Evolutionary conservation across 1,140 invertebrate species (phyloP).

Genomic region (Meloidogyne chitwoodi): DNA sequence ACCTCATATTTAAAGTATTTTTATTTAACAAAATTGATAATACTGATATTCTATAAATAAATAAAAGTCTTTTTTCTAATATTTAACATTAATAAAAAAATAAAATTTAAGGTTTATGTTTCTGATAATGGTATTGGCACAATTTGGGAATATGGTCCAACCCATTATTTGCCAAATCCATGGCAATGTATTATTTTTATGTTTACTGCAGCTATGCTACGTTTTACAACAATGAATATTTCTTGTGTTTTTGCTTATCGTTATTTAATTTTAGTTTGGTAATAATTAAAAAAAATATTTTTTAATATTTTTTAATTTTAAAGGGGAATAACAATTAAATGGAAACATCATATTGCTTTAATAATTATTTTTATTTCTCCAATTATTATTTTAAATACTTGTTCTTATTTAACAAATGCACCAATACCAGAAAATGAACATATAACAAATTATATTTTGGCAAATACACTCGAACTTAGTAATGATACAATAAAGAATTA

Average conservation of each 20-base stretch:
- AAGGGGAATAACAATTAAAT: background rate
- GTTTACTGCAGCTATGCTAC: conserved; percentile 20
- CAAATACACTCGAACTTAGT: background rate
- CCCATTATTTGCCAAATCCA: conserved; percentile 7
- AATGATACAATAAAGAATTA: background rate
- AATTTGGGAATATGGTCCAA: background rate
- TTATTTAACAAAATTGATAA: too few relatives aligned
- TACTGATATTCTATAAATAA: too few relatives aligned
- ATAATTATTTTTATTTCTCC: background rate
- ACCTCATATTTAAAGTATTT: too few relatives aligned
- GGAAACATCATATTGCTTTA: background rate
- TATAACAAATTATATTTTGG: background rate
- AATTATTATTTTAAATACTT: background rate
- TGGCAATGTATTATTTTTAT: conserved; percentile 2
- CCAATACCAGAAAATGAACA: background rate
- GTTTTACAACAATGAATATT: conserved; percentile 11
- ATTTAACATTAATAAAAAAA: background rate
- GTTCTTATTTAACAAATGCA: background rate
- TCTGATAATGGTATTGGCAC: conserved; percentile 5
- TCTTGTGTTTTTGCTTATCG: conserved; percentile 15
- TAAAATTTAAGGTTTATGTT: background rate
- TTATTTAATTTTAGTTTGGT: conserved; percentile 17
- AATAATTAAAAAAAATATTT: background rate
- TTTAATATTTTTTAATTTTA: background rate
- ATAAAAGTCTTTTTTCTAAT: too few relatives aligned